Conservation (phyloP, 2,888 invertebrate genomes). For the Tryphoninae sp. region DNA sequence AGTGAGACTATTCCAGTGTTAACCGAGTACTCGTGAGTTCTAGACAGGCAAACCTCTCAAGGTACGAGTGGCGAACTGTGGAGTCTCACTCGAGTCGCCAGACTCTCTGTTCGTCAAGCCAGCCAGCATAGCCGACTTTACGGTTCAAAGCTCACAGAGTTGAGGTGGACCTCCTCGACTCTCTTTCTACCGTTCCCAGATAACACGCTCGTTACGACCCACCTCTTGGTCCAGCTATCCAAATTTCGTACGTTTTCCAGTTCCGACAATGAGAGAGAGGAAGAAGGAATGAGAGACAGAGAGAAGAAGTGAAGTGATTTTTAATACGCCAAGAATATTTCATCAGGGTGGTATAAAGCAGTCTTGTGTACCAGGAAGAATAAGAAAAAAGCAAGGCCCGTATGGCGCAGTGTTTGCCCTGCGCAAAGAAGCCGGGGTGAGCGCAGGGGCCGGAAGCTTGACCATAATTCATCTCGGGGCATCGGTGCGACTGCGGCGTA, state of each 20-base stretch:
- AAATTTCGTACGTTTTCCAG: constrained; percentile 32
- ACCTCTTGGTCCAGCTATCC: constrained; percentile 37
- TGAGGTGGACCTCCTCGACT: constrained; percentile 50
- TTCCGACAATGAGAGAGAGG: neutral
- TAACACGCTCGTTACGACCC: constrained; percentile 64
- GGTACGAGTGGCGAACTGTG: constrained; percentile 72
- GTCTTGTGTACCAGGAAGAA: neutral
- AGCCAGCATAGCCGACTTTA: constrained; percentile 58
- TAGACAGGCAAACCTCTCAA: constrained; percentile 71
- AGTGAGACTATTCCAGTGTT: constrained; percentile 61
- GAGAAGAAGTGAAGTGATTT: neutral
- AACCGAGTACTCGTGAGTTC: constrained; percentile 71
- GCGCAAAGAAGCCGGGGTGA: constrained; percentile 27
- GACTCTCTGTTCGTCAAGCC: constrained; percentile 61
- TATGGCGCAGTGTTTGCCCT: constrained; percentile 12
- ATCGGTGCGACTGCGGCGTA: constrained; percentile 46
- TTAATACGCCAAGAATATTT: constrained; percentile 11
- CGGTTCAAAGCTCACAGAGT: constrained; percentile 68
- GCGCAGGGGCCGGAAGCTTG: constrained; percentile 24
- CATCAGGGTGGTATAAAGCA: neutral
- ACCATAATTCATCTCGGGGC: constrained; percentile 65
- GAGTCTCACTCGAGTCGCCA: constrained; percentile 68
- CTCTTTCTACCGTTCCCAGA: constrained; percentile 56
- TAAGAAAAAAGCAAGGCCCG: neutral
- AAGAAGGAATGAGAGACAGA: neutral